Percentiles rank a stretch among this genome's conserved stretches.
Evolutionary conservation across 2,888 invertebrate genomes (phyloP).

Genomic region (Brenthis hecate): DNA sequence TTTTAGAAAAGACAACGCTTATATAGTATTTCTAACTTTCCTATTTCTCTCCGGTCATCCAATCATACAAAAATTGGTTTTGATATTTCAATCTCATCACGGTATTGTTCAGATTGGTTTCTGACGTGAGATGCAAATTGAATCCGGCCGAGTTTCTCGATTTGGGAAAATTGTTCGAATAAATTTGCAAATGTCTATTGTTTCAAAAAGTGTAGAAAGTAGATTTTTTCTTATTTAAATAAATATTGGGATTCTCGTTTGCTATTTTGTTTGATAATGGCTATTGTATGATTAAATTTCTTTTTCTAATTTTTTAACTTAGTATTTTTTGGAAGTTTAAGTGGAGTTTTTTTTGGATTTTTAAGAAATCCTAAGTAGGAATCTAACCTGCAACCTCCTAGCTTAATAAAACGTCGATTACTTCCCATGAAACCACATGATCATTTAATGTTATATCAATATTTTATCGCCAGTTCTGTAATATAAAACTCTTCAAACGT

Average conservation of each 20-base stretch:
- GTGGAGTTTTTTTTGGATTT: too few species aligned
- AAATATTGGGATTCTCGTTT: background rate
- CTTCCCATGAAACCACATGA: too few species aligned
- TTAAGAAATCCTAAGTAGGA: too few species aligned
- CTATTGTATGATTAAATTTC: background rate
- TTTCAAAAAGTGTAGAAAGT: background rate
- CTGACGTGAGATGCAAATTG: conserved; percentile 23
- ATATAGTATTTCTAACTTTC: background rate
- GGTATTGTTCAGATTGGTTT: conserved; percentile 9
- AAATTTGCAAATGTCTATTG: conserved; percentile 14
- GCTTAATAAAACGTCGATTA: too few species aligned
- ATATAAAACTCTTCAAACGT: too few species aligned
- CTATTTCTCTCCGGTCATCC: background rate
- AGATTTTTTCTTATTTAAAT: conserved; percentile 2
- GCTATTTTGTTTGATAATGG: background rate
- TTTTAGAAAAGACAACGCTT: too few species aligned
- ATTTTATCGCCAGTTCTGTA: too few species aligned
- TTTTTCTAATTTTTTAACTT: background rate
- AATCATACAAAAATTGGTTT: conserved; percentile 6
- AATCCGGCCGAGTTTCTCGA: conserved; percentile 11
- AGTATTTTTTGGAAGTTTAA: too few species aligned
- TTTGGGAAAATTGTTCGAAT: conserved; percentile 10
- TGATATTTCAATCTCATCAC: conserved; percentile 9
- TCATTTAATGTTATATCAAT: too few species aligned
- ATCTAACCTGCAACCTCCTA: too few species aligned